These are phyloP conservation scores for Syngnathoides biaculeatus DNA, from an alignment of 2,113 vertebrate genomes.

Conservation along the genomic window DNA sequence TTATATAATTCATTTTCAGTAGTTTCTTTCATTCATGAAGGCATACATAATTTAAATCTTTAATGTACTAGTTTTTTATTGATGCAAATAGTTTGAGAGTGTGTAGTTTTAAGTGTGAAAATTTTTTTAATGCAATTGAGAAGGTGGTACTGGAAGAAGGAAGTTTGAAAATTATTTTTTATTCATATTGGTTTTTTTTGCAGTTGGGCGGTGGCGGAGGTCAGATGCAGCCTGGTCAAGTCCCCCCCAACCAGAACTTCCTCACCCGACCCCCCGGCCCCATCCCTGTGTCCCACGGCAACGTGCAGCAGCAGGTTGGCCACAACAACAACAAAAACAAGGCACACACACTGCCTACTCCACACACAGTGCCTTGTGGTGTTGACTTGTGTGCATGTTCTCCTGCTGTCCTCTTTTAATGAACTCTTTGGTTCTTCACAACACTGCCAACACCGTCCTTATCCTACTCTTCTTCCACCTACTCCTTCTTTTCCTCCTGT, in stretches of 20 bases:
- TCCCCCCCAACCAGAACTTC: slow-evolving; percentile 71
- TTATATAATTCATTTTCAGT: too few relatives aligned
- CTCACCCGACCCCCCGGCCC: slow-evolving; percentile 61
- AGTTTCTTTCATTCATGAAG: too few relatives aligned
- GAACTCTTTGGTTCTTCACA: slow-evolving; percentile 9
- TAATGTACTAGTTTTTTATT: background rate
- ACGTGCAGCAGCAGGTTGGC: slow-evolving; percentile 79
- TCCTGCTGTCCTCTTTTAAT: slow-evolving; percentile 41
- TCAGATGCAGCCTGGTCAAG: slow-evolving; percentile 70
- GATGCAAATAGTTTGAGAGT: background rate
- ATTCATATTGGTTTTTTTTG: background rate
- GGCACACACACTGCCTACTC: background rate
- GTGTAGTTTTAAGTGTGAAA: background rate
- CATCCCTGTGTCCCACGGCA: slow-evolving; percentile 72
- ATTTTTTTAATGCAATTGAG: background rate
- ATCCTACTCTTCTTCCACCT: background rate
- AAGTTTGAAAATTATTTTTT: too few relatives aligned
- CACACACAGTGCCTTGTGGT: slow-evolving; percentile 8
- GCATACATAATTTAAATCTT: too few relatives aligned
- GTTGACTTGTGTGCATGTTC: slow-evolving; percentile 56
- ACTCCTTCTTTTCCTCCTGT: slow-evolving; percentile 34
- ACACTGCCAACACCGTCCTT: slow-evolving; percentile 1
- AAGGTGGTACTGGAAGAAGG: background rate
- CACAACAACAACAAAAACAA: background rate
- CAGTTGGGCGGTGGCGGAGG: slow-evolving; percentile 61